phyloP scores from a whole-genome alignment of 2,888 invertebrate genomes.

The Epiblema foenella region DNA sequence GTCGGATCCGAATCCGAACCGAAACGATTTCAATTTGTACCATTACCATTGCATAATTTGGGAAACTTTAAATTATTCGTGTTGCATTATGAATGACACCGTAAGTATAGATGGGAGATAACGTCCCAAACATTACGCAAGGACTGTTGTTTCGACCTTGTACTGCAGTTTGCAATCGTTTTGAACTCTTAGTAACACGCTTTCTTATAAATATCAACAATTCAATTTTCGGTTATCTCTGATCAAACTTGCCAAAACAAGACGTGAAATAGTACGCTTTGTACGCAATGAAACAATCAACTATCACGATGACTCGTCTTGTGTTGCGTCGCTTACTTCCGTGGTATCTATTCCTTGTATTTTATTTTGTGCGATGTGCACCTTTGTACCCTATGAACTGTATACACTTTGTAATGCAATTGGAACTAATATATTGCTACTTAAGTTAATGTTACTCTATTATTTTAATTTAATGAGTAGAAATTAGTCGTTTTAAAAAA shows the following conservation, averaged over 20 bases:
- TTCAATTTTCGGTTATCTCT: conserved; percentile 44
- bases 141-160: conserved; percentile 59
- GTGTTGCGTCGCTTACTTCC: conserved; percentile 26
- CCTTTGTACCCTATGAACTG: background rate
- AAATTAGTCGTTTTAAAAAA: too few relatives aligned
- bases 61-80: conserved; percentile 72
- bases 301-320: conserved; percentile 36
- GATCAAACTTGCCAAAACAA: conserved; percentile 41
- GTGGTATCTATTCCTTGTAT: conserved; percentile 7
- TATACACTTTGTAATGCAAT: background rate
- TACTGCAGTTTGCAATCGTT: conserved; percentile 59
- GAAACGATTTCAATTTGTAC: conserved; percentile 74
- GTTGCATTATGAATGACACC: conserved; percentile 67
- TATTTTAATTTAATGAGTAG: too few relatives aligned
- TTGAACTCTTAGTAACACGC: conserved; percentile 48
- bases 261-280: conserved; percentile 37
- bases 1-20: conserved; percentile 57
- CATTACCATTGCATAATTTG: conserved; percentile 76
- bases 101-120: conserved; percentile 66
- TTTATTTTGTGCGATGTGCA: conserved; percentile 10
- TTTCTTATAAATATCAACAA: conserved; percentile 45
- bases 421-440: background rate
- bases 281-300: conserved; percentile 28
- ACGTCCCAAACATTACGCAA: conserved; percentile 66
- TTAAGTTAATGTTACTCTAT: too few relatives aligned